Percentiles rank a stretch among this genome's conserved stretches.
Conservation (phyloP, 2,888 invertebrate species). For the Ophion obscuratus region DNA sequence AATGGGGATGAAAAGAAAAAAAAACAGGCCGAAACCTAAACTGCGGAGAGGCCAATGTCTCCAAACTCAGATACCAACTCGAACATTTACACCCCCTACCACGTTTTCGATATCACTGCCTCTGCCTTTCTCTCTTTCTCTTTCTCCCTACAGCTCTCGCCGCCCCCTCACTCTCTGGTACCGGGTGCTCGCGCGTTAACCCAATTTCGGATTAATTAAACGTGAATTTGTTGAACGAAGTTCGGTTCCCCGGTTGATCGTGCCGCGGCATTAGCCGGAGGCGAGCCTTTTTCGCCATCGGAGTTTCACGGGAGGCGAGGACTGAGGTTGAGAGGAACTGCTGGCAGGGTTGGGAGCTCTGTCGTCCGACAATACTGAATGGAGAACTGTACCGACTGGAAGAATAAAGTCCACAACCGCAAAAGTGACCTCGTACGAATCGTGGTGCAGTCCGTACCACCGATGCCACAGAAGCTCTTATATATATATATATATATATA, state of each 20-base stretch:
- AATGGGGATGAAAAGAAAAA: not conserved
- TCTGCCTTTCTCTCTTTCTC: not conserved
- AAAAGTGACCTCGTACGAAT: slow-evolving; percentile 58
- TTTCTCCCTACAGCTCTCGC: not conserved
- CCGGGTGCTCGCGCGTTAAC: slow-evolving; percentile 67
- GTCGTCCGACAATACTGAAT: slow-evolving; percentile 36
- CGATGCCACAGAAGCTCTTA: not conserved
- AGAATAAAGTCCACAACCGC: slow-evolving; percentile 51
- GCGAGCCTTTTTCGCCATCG: slow-evolving; percentile 46
- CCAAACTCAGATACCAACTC: slow-evolving; percentile 19
- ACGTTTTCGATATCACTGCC: not conserved
- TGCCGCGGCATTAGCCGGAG: slow-evolving; percentile 68
- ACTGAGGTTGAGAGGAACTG: not conserved
- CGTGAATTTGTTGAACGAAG: slow-evolving; percentile 73
- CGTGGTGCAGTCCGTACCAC: slow-evolving; percentile 30
- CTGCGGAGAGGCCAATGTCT: slow-evolving; percentile 37
- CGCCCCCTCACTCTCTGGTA: not conserved
- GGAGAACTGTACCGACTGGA: not conserved
- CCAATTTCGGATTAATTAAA: slow-evolving; percentile 77
- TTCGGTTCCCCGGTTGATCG: slow-evolving; percentile 63
- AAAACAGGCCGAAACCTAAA: slow-evolving; percentile 19
- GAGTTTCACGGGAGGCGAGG: slow-evolving; percentile 41
- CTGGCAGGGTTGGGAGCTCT: not conserved
- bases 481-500: not conserved
- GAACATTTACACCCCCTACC: slow-evolving; percentile 1